Evolutionary conservation across 2,888 invertebrate genomes (phyloP).

Genomic region (Aporophyla nigra): DNA sequence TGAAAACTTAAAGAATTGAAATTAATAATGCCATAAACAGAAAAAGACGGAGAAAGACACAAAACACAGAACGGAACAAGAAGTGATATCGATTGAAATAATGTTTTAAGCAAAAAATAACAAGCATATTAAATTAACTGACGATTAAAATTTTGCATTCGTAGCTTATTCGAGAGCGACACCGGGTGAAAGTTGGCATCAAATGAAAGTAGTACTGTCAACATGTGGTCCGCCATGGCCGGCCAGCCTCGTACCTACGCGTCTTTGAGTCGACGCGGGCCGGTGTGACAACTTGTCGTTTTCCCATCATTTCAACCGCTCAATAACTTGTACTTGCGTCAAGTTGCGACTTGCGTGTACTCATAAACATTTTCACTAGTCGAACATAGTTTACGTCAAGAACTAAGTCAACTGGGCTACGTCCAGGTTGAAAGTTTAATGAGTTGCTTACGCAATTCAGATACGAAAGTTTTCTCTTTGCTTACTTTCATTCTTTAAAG

Average conservation of each 20-base stretch:
- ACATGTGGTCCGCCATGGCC: constrained; percentile 78
- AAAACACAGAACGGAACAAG: constrained; percentile 7
- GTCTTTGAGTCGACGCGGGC: constrained; percentile 54
- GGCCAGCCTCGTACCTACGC: constrained; percentile 64
- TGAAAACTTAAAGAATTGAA: not conserved
- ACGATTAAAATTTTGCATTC: constrained; percentile 83
- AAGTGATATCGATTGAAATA: constrained; percentile 41
- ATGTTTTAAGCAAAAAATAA: constrained; percentile 43
- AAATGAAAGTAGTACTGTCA: constrained; percentile 90
- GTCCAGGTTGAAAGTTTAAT: constrained; percentile 42
- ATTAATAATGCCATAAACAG: not conserved
- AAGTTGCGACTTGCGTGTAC: constrained; percentile 27
- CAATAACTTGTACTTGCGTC: constrained; percentile 50
- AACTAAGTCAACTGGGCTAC: constrained; percentile 31
- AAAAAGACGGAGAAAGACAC: constrained; percentile 9
- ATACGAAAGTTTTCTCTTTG: constrained; percentile 41
- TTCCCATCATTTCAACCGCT: constrained; percentile 82
- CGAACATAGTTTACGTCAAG: constrained; percentile 29
- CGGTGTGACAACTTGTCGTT: constrained; percentile 79
- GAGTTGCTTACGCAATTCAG: constrained; percentile 31
- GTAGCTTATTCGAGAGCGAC: constrained; percentile 85
- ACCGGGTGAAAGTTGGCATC: constrained; percentile 88
- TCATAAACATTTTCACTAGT: constrained; percentile 53
- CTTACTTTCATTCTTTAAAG: constrained; percentile 47
- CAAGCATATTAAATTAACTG: constrained; percentile 70